Percentiles rank a stretch among this genome's conserved stretches.
Evolutionary conservation across 2,888 invertebrate species (phyloP).

Genomic region (Cephonodes hylas): DNA sequence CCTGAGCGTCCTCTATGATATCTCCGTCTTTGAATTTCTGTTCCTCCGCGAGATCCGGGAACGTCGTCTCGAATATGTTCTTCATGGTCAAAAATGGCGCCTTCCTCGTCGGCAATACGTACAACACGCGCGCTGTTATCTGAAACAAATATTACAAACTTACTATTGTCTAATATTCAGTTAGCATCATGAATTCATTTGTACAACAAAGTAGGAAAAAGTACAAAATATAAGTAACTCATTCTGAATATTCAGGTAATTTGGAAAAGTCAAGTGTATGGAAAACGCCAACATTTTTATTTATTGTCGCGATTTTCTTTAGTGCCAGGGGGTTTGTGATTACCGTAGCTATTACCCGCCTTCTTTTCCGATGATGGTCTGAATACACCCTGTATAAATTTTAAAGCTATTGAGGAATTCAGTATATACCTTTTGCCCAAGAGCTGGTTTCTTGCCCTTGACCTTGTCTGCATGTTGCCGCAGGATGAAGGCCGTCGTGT

Average conservation of each 20-base stretch:
- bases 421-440: constrained; percentile 72
- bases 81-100: constrained; percentile 83
- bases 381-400: too few species aligned
- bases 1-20: constrained; percentile 80
- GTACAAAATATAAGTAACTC: too few species aligned
- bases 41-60: constrained; percentile 54
- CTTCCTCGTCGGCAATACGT: constrained; percentile 85
- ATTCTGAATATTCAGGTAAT: too few species aligned
- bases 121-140: constrained; percentile 83
- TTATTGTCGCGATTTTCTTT: too few species aligned
- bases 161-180: neutral
- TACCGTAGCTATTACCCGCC: too few species aligned
- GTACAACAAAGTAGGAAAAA: neutral
- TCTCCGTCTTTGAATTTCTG: constrained; percentile 76
- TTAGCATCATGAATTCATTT: neutral
- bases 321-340: too few species aligned
- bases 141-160: too few species aligned
- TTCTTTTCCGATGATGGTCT: too few species aligned
- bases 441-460: constrained; percentile 62
- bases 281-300: too few species aligned
- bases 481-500: constrained; percentile 76
- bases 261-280: too few species aligned
- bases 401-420: too few species aligned
- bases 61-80: constrained; percentile 55
- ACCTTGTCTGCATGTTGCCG: constrained; percentile 69